Evolutionary conservation across 35 echinoderm and acorn worm genomes (phyloP).

Genomic region (Lytechinus variegatus): DNA sequence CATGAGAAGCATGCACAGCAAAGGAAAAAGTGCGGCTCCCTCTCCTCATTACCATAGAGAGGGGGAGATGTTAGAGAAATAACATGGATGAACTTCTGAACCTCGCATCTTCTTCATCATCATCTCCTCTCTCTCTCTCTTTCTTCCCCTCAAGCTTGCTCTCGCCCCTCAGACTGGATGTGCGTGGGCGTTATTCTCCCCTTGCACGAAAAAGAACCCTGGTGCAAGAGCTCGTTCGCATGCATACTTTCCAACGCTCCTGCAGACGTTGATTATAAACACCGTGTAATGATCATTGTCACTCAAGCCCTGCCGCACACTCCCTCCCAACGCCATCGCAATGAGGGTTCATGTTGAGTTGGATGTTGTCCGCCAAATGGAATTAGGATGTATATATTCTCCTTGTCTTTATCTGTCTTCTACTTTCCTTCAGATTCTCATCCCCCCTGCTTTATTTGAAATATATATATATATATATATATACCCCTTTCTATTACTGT

Average conservation of each 20-base stretch:
- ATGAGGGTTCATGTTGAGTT: neutral
- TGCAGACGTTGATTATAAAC: neutral
- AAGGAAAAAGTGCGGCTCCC: neutral
- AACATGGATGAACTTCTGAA: conserved; percentile 22
- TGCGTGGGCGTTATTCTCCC: neutral
- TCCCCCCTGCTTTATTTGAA: neutral
- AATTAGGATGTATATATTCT: neutral
- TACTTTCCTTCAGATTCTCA: neutral
- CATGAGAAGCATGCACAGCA: neutral
- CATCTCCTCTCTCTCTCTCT: conserved; percentile 37
- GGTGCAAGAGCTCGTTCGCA: neutral
- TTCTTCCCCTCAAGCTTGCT: conserved; percentile 14
- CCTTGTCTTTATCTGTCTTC: neutral
- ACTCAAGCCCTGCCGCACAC: neutral
- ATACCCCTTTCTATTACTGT: neutral
- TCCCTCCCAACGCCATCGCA: neutral
- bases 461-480: neutral
- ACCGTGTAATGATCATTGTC: neutral
- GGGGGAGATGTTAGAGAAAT: neutral
- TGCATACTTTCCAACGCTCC: neutral
- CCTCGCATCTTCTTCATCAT: neutral
- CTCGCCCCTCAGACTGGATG: neutral
- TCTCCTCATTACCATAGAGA: neutral
- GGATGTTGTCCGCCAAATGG: neutral
- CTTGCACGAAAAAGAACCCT: neutral